phyloP scores from a whole-genome alignment of 2,888 invertebrate genomes.

The Hypolimnas misippus region DNA sequence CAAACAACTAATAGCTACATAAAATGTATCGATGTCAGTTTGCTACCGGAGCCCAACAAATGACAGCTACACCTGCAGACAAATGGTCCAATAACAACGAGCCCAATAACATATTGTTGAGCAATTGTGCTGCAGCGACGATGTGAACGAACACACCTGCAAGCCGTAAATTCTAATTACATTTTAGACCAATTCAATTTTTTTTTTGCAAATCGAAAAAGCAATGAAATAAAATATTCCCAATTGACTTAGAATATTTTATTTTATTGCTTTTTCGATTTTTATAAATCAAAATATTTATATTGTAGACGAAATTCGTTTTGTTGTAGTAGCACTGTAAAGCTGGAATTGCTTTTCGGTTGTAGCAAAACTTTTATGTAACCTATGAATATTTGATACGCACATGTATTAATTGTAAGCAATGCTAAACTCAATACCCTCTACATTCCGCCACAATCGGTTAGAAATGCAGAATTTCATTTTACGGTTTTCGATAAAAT shows the following conservation, averaged over 20 bases:
- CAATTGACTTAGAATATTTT: neutral
- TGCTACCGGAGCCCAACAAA: constrained; percentile 6
- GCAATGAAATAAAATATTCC: too few relatives aligned
- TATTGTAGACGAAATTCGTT: too few relatives aligned
- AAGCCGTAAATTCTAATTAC: constrained; percentile 3
- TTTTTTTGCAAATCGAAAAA: too few relatives aligned
- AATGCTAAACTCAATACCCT: too few relatives aligned
- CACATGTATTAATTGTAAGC: too few relatives aligned
- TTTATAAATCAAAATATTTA: neutral
- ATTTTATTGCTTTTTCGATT: neutral
- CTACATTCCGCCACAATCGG: too few relatives aligned
- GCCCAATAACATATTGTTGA: constrained; percentile 8
- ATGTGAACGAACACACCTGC: constrained; percentile 5
- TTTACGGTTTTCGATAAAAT: neutral
- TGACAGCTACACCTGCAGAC: constrained; percentile 9
- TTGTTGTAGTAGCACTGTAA: too few relatives aligned
- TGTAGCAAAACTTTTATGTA: too few relatives aligned
- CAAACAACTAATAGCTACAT: neutral
- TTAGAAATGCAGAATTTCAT: too few relatives aligned
- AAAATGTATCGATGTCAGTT: neutral
- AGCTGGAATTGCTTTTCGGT: too few relatives aligned
- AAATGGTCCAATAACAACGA: constrained; percentile 10
- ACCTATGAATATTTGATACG: too few relatives aligned
- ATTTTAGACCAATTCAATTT: neutral
- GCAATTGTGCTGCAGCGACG: constrained; percentile 4